These are phyloP conservation scores for Pimpla rufipes DNA, from an alignment of 2,888 invertebrate genomes.

Conservation along the genomic window DNA sequence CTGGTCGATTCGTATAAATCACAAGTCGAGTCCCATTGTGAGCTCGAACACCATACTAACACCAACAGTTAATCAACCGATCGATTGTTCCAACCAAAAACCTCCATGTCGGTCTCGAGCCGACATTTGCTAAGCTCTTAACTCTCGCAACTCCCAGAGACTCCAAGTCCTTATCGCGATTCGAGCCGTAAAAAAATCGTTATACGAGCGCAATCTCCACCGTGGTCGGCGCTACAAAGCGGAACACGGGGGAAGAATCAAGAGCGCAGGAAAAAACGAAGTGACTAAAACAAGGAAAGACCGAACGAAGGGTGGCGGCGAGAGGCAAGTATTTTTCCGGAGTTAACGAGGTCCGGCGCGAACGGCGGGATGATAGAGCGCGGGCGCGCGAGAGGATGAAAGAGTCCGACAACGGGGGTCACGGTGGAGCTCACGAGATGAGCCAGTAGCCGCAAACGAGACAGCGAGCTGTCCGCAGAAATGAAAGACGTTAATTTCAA, in stretches of 20 bases:
- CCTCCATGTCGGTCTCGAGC: neutral
- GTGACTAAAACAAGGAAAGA: constrained; percentile 35
- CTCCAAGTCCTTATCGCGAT: neutral
- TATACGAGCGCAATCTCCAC: constrained; percentile 2
- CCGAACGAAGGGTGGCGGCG: constrained; percentile 6
- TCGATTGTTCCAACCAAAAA: no score
- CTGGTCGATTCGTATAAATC: no score
- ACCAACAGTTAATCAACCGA: no score
- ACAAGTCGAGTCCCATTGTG: no score
- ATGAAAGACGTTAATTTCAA: constrained; percentile 70
- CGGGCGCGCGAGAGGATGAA: constrained; percentile 25
- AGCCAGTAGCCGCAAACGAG: constrained; percentile 68
- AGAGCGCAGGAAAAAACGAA: constrained; percentile 39
- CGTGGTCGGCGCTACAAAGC: constrained; percentile 37
- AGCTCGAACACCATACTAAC: no score
- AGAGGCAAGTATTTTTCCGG: constrained; percentile 56
- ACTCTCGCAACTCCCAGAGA: neutral
- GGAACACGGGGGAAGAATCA: constrained; percentile 57
- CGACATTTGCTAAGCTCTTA: neutral
- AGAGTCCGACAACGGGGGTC: constrained; percentile 41
- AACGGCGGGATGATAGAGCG: constrained; percentile 36
- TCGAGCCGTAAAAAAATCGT: neutral
- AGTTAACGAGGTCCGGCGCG: constrained; percentile 63
- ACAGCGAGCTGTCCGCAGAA: constrained; percentile 67
- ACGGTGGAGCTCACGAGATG: constrained; percentile 60